Percentiles rank a stretch among this genome's conserved stretches.
phyloP scores from a whole-genome alignment of 64 coral and sea anemone genomes.

The Dendronephthya gigantea region DNA sequence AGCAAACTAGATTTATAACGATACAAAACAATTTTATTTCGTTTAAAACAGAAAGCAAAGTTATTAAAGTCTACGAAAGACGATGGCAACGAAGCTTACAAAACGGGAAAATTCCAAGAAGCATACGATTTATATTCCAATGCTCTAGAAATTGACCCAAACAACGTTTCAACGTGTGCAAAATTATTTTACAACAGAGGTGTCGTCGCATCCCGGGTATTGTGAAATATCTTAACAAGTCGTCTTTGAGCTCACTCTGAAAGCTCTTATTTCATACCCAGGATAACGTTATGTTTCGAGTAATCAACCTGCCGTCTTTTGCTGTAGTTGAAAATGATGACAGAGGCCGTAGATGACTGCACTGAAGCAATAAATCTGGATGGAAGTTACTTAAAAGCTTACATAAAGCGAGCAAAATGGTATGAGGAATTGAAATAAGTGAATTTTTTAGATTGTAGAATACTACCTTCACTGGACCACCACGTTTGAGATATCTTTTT shows the following conservation, averaged over 20 bases:
- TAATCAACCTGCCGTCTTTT: no score
- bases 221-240: no score
- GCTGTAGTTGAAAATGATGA: conserved; percentile 53
- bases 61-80: conserved; percentile 67
- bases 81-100: conserved; percentile 78
- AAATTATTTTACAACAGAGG: conserved; percentile 95
- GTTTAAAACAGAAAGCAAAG: conserved; percentile 70
- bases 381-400: conserved; percentile 78
- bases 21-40: background rate
- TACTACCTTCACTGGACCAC: no score
- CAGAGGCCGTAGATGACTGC: conserved; percentile 81
- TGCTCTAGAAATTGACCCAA: conserved; percentile 71
- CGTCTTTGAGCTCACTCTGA: background rate
- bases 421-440: conserved; percentile 43
- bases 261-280: no score
- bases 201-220: conserved; percentile 62
- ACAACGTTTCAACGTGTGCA: conserved; percentile 82
- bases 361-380: conserved; percentile 68
- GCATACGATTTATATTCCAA: conserved; percentile 74
- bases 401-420: conserved; percentile 87
- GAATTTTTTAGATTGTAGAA: background rate
- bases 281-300: no score
- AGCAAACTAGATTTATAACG: no score
- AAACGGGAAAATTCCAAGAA: conserved; percentile 52
- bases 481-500: background rate